Evolutionary conservation across 2,888 invertebrate genomes (phyloP).

Genomic region (Watsonalla binaria): DNA sequence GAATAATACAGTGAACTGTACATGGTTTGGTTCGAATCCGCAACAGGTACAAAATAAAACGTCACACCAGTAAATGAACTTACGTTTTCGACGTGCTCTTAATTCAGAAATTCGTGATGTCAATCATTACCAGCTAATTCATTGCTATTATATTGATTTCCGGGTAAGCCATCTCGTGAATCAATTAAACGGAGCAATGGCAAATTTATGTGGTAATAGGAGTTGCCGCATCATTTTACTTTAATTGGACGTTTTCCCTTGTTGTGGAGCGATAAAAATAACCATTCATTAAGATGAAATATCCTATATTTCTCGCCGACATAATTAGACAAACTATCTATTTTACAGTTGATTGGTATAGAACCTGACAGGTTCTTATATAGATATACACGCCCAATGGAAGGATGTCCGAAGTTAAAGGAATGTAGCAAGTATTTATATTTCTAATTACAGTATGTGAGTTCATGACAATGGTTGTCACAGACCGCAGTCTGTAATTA

Average conservation of each 20-base stretch:
- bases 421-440: not conserved
- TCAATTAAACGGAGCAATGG: conserved; percentile 46
- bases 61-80: not conserved
- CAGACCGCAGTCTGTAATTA: conserved; percentile 5
- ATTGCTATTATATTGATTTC: conserved; percentile 31
- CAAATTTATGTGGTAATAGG: conserved; percentile 53
- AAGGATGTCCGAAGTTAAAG: not conserved
- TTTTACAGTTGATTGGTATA: too few species aligned
- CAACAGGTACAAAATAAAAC: conserved; percentile 39
- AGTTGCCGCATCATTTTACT: conserved; percentile 50
- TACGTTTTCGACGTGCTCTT: not conserved
- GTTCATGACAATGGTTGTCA: not conserved
- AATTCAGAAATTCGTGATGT: conserved; percentile 7
- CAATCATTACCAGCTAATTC: conserved; percentile 20
- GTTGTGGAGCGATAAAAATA: conserved; percentile 35
- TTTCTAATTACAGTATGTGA: not conserved
- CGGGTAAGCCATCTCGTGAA: conserved; percentile 36
- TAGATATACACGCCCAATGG: too few species aligned
- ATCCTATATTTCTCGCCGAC: conserved; percentile 1
- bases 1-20: conserved; percentile 44
- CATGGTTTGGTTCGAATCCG: conserved; percentile 13
- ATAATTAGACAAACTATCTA: too few species aligned
- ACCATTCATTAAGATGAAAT: conserved; percentile 21
- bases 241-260: conserved; percentile 55
- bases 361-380: too few species aligned